Base-by-base conservation (phyloP, 1,140 invertebrate species). In the Aphaenogaster floridana region DNA sequence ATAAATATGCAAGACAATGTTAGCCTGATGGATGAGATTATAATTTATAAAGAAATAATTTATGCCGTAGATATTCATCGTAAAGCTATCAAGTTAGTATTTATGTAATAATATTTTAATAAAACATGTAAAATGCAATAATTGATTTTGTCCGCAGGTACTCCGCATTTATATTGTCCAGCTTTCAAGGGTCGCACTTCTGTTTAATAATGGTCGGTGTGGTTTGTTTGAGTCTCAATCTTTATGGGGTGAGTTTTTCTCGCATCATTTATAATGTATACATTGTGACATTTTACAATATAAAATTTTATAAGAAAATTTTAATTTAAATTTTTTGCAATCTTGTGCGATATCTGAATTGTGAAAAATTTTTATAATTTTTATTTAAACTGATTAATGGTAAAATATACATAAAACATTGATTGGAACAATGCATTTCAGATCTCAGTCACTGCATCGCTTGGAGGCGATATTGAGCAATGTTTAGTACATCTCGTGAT, bases 81-180 rank as follows among this genome's bases (percentile, higher is more conserved):
- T 11, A 76, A 57, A 21, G 36, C 72, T 39, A 57, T 76, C 5
- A 76, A 13, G 71, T 76, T 39, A 5, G 52, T 76, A 57, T 57
- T 21, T 21, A 48, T 52, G 3, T 71, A 71, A 50, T 71, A 7
- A 28, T 8, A 15, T 71, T 71, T 15, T 50, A 11, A 50, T 50
- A 50, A 50, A 50, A 50, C 3, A 11, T 50, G 7, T 50, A 50
- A 50, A 50, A 50, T 13, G 48, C 48, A 50, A 50, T 11, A 11
- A 50, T 50, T 54, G 17, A n/a, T 36, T 72, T 34, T 36, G 6
- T 39, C 57, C 11, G 6, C 39, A 74, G 71, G 52, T 36, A 42
- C 17, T 39, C 9, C 52, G 6, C 4, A 39, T 42, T 57, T 39
- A 6, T 57, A 13, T 21, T n/a, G 0, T 74, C 71, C 5, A 57